Evolutionary conservation across 2,888 invertebrate genomes (phyloP).

Genomic region (Alloscopus bannaensis): DNA sequence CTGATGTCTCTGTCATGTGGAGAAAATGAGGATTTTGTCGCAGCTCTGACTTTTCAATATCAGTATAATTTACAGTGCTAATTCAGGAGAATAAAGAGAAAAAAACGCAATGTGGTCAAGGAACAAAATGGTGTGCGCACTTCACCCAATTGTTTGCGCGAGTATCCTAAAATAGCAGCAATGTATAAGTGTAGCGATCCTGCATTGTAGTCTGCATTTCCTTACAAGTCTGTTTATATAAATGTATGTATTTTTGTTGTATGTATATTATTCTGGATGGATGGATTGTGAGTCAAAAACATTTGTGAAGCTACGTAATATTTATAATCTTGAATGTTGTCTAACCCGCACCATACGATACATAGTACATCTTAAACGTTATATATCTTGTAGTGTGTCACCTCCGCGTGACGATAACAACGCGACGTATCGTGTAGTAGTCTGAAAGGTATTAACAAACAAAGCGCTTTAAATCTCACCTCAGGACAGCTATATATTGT

Average conservation of each 20-base stretch:
- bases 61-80: no score
- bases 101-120: no score
- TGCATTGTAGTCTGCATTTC: constrained; percentile 7
- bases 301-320: constrained; percentile 39
- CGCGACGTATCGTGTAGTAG: no score
- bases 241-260: no score
- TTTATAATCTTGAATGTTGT: background rate
- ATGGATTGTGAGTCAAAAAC: constrained; percentile 54
- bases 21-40: no score
- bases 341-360: background rate
- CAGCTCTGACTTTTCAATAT: no score
- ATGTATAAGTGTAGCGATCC: background rate
- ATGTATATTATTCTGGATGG: constrained; percentile 52
- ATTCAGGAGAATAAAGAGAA: no score
- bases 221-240: no score
- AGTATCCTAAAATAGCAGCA: no score
- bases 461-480: constrained; percentile 66
- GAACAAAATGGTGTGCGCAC: no score
- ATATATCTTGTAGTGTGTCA: background rate
- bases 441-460: constrained; percentile 26
- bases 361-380: background rate
- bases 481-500: constrained; percentile 48
- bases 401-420: background rate
- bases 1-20: no score
- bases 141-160: no score